Conservation (phyloP, 2,797 vertebrate genomes). For the Karalla daura region DNA sequence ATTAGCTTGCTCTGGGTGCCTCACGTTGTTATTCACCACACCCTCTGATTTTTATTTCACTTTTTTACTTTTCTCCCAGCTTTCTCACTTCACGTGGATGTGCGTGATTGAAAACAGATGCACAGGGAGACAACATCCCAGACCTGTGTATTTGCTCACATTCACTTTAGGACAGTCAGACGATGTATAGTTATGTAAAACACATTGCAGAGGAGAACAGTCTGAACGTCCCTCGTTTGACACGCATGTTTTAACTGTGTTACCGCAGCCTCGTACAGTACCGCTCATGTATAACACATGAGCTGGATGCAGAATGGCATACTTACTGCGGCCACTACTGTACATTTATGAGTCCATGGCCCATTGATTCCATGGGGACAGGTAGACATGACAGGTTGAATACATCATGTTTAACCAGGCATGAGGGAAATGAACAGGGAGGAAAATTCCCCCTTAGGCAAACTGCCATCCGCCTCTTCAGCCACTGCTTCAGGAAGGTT, state of each 20-base stretch:
- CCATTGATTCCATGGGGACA: conserved; percentile 51
- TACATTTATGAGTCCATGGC: conserved; percentile 39
- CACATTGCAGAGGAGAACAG: not conserved
- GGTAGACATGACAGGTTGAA: conserved; percentile 52
- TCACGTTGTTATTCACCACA: not conserved
- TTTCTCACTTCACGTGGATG: not conserved
- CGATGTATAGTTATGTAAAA: not conserved
- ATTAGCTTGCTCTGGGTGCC: no score
- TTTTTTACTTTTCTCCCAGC: not conserved
- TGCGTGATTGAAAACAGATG: not conserved
- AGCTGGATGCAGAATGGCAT: conserved; percentile 2
- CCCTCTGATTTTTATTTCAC: not conserved
- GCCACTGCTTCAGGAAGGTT: not conserved
- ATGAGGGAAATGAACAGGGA: conserved; percentile 36
- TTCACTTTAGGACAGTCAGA: not conserved
- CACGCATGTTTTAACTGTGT: conserved; percentile 7
- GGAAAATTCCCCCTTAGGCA: conserved; percentile 22
- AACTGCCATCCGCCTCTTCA: conserved; percentile 11
- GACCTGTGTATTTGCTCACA: no score
- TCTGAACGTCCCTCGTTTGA: not conserved
- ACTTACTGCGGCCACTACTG: conserved; percentile 22
- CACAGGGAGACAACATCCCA: not conserved
- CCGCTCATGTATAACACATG: conserved; percentile 24
- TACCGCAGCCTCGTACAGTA: not conserved
- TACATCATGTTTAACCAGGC: conserved; percentile 65